Conservation (phyloP, 30 jellyfish, hydroid and myxozoan species). For the Nemopilema nomurai region DNA sequence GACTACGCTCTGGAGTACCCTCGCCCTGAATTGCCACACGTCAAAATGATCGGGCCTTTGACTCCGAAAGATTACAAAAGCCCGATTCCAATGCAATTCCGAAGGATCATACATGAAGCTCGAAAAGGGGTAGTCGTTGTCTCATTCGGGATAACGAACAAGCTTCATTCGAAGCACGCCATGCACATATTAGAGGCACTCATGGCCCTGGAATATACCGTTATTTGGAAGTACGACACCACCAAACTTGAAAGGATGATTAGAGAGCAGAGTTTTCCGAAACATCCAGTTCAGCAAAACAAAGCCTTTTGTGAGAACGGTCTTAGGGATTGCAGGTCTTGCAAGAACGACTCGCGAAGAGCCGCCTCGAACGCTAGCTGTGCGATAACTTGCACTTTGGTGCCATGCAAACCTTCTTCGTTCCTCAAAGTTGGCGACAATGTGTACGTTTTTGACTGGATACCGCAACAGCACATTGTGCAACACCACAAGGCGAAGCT, state of each 20-base stretch:
- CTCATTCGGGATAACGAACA: constrained; percentile 65
- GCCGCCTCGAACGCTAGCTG: neutral
- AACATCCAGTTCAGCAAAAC: neutral
- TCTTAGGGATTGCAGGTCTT: neutral
- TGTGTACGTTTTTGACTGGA: constrained; percentile 64
- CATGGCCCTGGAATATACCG: constrained; percentile 2
- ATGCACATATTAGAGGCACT: constrained; percentile 20
- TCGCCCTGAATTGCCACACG: constrained; percentile 67
- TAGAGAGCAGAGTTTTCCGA: neutral
- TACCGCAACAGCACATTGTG: constrained; percentile 71
- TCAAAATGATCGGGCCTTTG: constrained; percentile 69
- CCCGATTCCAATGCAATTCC: constrained; percentile 31
- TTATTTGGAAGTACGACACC: constrained; percentile 60
- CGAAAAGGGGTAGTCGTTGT: constrained; percentile 30
- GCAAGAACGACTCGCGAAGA: neutral
- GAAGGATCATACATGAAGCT: constrained; percentile 19
- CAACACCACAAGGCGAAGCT: constrained; percentile 34
- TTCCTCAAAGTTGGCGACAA: constrained; percentile 33
- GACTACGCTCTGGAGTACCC: constrained; percentile 71
- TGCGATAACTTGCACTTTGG: constrained; percentile 13
- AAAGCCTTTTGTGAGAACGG: neutral
- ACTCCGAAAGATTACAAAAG: constrained; percentile 6
- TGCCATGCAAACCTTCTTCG: neutral
- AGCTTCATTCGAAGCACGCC: constrained; percentile 10
- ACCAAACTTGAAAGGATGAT: constrained; percentile 12